Evolutionary conservation across 2,888 invertebrate genomes (phyloP).

Genomic region (Eupithecia pulchellata): DNA sequence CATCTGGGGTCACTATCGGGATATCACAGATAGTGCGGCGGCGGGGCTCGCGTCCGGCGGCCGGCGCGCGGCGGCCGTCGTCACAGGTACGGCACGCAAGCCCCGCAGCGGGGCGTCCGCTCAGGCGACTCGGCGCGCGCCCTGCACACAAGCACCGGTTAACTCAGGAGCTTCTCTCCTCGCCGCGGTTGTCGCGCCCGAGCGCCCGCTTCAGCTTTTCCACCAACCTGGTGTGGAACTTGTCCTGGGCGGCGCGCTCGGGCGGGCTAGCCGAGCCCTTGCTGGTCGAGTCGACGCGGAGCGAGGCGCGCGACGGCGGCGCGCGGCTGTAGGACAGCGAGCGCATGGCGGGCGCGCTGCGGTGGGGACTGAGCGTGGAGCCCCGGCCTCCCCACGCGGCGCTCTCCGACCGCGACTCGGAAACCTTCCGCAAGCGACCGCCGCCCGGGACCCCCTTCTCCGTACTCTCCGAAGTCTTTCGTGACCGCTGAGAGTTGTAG

Average conservation of each 20-base stretch:
- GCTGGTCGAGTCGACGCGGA: slow-evolving; percentile 87
- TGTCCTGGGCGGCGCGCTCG: slow-evolving; percentile 87
- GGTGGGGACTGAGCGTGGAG: slow-evolving; percentile 85
- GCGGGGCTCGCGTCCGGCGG: slow-evolving; percentile 53
- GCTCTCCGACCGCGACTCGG: slow-evolving; percentile 91
- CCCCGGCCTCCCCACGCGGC: slow-evolving; percentile 86
- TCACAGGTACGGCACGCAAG: slow-evolving; percentile 83
- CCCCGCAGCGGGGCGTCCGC: slow-evolving; percentile 74
- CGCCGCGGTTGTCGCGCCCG: slow-evolving; percentile 82
- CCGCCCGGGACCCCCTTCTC: slow-evolving; percentile 62
- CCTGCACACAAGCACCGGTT: slow-evolving; percentile 82
- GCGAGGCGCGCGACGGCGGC: slow-evolving; percentile 86
- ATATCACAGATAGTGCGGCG: slow-evolving; percentile 78
- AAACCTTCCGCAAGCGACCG: slow-evolving; percentile 88
- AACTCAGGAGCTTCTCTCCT: slow-evolving; percentile 85
- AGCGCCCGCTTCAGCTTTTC: slow-evolving; percentile 91
- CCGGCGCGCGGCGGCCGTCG: slow-evolving; percentile 51
- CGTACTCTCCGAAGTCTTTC: slow-evolving; percentile 90
- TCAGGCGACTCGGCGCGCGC: slow-evolving; percentile 78
- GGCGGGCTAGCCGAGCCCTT: slow-evolving; percentile 88
- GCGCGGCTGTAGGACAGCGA: slow-evolving; percentile 83
- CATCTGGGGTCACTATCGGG: slow-evolving; percentile 69
- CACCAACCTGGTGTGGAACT: slow-evolving; percentile 92
- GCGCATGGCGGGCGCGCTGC: slow-evolving; percentile 88
- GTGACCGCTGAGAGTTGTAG: slow-evolving; percentile 92